Evolutionary conservation across 1,140 invertebrate genomes (phyloP), one percentile per base, ranked within the genome.

Genomic region (Thaumatotibia leucotreta): DNA sequence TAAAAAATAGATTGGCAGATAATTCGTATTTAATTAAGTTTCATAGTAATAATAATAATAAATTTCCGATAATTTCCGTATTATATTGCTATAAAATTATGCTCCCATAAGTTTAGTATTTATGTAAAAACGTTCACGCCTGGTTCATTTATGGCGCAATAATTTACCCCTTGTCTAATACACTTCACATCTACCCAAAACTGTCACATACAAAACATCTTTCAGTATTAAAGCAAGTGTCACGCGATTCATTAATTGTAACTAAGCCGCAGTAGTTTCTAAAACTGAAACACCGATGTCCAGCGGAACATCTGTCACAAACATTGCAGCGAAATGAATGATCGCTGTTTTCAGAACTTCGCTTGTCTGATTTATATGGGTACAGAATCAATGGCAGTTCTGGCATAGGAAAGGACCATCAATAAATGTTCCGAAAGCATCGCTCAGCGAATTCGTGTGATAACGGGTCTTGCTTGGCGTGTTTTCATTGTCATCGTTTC

Each of bases 381-480:
- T 74, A 70, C 72, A 71, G 72, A 69, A 76, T 74, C 71, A 67
- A 76, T 74, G 68, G 64, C 63, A 66, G 74, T 67, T 45, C 23
- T 68, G 54, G 70, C 67, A 65, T 76, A 54, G 70, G 74, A 65
- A 74, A 54, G 70, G 74, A 67, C 66, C 76, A 76, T 79, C 72
- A 74, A 79, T 79, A 75, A 79, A 73, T 72, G 70, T 73, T 72
- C 72, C 70, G 71, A 73, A 75, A 64, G 68, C 63, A 73, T 73
- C 69, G 68, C 50, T 75, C 70, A 77, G 14, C 33, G 11, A 27
- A 65, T 69, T 65, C 31, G 17, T 32, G 63, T 33, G 64, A 69
- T 69, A 33, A 65, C 29, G 63, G 39, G 67, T 39, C 54, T 1
- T 58, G 52, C 29, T 24, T n/a, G 23, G 11, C 4, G 23, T 27